Percentiles rank a stretch among this genome's conserved stretches.
Conservation (phyloP, 1,140 invertebrate species). For the Aleiodes sp. region DNA sequence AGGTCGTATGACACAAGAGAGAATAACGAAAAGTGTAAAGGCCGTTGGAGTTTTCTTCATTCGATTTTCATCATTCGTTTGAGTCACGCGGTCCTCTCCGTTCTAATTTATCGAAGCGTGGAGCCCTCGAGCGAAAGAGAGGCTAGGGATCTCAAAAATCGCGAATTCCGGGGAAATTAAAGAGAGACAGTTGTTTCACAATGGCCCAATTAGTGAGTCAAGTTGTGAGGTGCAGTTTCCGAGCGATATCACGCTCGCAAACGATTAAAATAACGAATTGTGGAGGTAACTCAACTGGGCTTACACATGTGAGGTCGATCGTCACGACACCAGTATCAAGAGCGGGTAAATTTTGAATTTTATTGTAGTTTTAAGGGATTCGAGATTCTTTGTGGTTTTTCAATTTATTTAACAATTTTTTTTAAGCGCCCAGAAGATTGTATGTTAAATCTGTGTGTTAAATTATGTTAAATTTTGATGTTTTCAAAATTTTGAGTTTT, state of each 20-base stretch:
- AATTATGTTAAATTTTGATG: no score
- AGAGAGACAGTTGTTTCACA: constrained; percentile 3
- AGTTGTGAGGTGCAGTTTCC: constrained; percentile 33
- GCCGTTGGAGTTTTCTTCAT: constrained; percentile 4
- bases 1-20: background rate
- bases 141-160: background rate
- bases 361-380: background rate
- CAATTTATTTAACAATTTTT: no score
- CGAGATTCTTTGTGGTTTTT: background rate
- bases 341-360: constrained; percentile 46
- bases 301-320: constrained; percentile 40
- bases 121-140: background rate
- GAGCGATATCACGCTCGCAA: constrained; percentile 22
- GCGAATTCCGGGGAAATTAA: background rate
- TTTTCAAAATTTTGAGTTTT: no score
- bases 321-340: constrained; percentile 39
- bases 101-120: constrained; percentile 3
- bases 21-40: background rate
- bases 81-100: constrained; percentile 31
- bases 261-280: constrained; percentile 25
- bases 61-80: constrained; percentile 35
- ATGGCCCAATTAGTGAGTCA: constrained; percentile 51
- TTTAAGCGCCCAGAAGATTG: no score
- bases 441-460: no score
- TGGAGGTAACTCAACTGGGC: background rate